Base-by-base conservation (phyloP, 2,888 invertebrate genomes). In the Eudasyphora cyanicolor region DNA sequence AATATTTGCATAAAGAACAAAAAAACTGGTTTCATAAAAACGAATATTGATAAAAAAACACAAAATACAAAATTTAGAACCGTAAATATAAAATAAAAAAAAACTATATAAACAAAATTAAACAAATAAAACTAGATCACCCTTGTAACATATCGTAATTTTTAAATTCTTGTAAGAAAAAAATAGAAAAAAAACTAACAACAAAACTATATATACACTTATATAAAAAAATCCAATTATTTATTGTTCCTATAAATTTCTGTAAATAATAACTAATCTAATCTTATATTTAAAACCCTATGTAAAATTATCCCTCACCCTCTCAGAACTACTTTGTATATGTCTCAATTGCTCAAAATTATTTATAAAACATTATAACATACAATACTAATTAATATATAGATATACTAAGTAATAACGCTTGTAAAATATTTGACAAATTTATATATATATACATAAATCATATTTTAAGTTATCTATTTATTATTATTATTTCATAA, bases 271-370 rank as follows among this genome's bases (percentile, higher is more conserved):
- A 27, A 24, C 10, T 14, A 70, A 54, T 67, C 35, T 51, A 74
- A 35, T 2, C 10, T 32, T 74, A 62, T 73, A 85, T 83, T 82
- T 76, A 79, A 82, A 60, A 17, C 12, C 51, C 12, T 54, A n/a
- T 51, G 17, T 21, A 70, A 77, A 62, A 69, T 45, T 35, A 27
- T 1, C 24, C 19, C 38, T 21, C n/a, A n/a, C 38, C 2, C 24
- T 27, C 38, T 21, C n/a, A n/a, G 57, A 78, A 60, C 71, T 81
- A 54, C n/a, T 70, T 74, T 78, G 84, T 77, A 69, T 60, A 75
- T 79, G 81, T 85, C 83, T 81, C 67, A 69, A 76, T 85, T 81
- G 83, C 81, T 83, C 83, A 81, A 85, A 79, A 82, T 76, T 76
- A 32, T 75, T 42, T 76, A 81, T 42, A 76, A 80, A 76, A 83